These are phyloP conservation scores for Lates japonicus DNA, from an alignment of 2,797 vertebrate species.

Conservation along the genomic window DNA sequence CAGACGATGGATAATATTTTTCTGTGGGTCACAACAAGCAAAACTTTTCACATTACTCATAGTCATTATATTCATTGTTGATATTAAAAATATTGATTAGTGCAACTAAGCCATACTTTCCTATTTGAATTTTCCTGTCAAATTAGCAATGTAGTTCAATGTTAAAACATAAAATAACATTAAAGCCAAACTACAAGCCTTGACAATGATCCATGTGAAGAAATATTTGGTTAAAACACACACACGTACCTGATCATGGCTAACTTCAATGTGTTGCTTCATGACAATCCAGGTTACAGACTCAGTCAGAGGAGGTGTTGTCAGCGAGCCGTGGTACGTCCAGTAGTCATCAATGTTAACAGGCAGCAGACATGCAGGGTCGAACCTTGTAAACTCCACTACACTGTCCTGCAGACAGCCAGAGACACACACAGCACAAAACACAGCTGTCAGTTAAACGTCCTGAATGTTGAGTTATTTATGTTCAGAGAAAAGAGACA, in stretches of 20 bases:
- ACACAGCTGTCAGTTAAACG: too few relatives aligned
- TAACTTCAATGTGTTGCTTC: slow-evolving; percentile 93
- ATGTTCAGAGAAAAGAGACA: too few relatives aligned
- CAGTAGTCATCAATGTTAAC: slow-evolving; percentile 91
- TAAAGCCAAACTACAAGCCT: not conserved
- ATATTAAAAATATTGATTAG: not conserved
- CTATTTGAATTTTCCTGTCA: not conserved
- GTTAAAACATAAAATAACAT: not conserved
- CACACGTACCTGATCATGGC: slow-evolving; percentile 90
- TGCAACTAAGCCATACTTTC: not conserved
- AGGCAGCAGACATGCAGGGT: slow-evolving; percentile 90
- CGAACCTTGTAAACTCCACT: slow-evolving; percentile 89
- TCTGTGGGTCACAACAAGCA: not conserved
- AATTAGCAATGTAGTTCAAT: not conserved
- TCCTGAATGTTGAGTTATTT: too few relatives aligned
- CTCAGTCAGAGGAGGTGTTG: slow-evolving; percentile 94
- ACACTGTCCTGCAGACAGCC: slow-evolving; percentile 82
- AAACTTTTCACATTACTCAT: not conserved
- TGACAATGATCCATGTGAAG: not conserved
- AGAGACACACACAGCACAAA: not conserved
- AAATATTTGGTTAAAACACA: not conserved
- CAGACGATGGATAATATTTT: not conserved
- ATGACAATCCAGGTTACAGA: slow-evolving; percentile 95
- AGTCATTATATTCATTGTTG: not conserved
- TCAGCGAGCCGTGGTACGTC: slow-evolving; percentile 95